phyloP scores from a whole-genome alignment of 2,113 vertebrate genomes.

The Amblyornis subalaris region DNA sequence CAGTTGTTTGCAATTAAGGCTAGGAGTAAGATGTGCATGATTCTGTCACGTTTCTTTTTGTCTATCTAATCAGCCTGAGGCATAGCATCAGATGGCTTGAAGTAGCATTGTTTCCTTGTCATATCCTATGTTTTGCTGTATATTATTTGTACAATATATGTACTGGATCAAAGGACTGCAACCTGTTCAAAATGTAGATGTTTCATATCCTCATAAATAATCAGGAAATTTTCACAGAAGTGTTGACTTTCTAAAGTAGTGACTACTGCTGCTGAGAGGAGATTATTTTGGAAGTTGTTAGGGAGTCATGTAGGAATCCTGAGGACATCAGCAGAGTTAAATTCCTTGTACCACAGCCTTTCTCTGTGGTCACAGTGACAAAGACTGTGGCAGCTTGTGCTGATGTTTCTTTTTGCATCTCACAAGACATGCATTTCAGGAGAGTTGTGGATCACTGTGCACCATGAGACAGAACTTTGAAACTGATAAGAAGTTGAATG shows the following conservation, averaged over 20 bases:
- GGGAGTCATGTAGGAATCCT: neutral
- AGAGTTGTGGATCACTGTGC: neutral
- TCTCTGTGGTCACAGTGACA: neutral
- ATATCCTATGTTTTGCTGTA: neutral
- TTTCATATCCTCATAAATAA: neutral
- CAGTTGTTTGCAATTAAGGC: constrained; percentile 55
- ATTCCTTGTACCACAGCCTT: neutral
- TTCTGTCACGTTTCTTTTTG: constrained; percentile 37
- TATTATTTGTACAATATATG: neutral
- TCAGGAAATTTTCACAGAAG: neutral
- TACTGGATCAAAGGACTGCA: neutral
- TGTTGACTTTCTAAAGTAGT: neutral
- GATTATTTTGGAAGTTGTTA: neutral
- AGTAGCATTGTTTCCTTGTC: neutral
- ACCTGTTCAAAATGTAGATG: neutral
- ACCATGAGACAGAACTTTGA: neutral
- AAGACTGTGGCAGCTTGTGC: neutral
- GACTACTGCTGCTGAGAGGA: neutral
- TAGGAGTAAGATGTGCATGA: constrained; percentile 19
- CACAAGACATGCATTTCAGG: neutral
- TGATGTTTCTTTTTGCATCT: neutral
- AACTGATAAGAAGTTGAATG: neutral
- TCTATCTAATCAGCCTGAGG: constrained; percentile 48
- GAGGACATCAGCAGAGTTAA: neutral
- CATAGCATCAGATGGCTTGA: constrained; percentile 11